Conservation (phyloP, 2,113 vertebrate species). For the Felis chaus region DNA sequence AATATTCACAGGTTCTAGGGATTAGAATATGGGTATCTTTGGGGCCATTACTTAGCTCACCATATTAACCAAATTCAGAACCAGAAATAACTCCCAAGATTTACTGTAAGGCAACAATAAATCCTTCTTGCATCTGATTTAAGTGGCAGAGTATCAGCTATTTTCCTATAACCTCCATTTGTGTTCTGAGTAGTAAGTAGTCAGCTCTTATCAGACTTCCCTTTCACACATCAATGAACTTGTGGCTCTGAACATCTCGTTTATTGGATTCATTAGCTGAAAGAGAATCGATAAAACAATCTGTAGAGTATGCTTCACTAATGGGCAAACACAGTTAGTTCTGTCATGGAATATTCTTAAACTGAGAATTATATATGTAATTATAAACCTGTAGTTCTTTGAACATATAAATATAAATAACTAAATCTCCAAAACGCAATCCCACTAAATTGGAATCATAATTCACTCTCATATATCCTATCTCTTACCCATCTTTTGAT, state of each 20-base stretch:
- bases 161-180: not conserved
- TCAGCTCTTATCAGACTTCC: not conserved
- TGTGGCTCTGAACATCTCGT: not conserved
- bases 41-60: not conserved
- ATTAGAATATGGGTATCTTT: not conserved
- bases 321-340: not conserved
- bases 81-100: not conserved
- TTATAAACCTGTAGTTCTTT: not conserved
- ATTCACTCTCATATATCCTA: not conserved
- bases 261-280: not conserved
- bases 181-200: not conserved
- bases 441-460: not conserved
- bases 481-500: not conserved
- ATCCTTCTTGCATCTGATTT: not conserved
- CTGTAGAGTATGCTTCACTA: not conserved
- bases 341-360: not conserved
- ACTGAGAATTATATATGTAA: not conserved
- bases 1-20: not conserved
- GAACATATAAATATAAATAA: not conserved
- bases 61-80: not conserved
- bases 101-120: not conserved
- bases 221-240: not conserved
- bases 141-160: not conserved
- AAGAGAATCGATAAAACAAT: conserved; percentile 25
- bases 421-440: not conserved